Evolutionary conservation across 2,888 invertebrate species (phyloP).

Genomic region (Chirona hameri): DNA sequence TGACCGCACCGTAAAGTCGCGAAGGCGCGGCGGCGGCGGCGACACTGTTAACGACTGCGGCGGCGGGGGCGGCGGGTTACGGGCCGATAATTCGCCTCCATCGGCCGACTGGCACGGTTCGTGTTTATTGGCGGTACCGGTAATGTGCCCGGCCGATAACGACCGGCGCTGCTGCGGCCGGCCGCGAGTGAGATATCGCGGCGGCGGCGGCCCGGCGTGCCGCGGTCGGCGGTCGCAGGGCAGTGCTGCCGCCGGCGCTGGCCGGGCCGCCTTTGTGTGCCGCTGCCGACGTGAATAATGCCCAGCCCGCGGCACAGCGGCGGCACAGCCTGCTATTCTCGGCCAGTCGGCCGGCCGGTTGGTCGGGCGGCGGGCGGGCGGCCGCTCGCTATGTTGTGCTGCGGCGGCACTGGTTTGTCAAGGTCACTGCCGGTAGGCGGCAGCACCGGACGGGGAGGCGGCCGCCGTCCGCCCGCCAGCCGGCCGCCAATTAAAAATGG

Average conservation of each 20-base stretch:
- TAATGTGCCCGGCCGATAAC: too few relatives aligned
- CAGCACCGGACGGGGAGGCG: neutral
- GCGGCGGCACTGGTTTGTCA: neutral
- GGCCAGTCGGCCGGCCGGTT: too few relatives aligned
- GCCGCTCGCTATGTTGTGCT: neutral
- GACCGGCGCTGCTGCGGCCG: too few relatives aligned
- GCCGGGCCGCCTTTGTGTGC: neutral
- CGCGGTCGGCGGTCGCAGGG: neutral
- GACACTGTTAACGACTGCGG: neutral
- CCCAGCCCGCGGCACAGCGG: neutral
- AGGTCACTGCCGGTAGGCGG: constrained; percentile 5
- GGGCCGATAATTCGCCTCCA: neutral
- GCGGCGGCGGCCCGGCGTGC: too few relatives aligned
- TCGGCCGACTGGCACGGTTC: neutral
- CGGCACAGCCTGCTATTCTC: too few relatives aligned
- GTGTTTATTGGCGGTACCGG: neutral
- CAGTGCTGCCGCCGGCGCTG: neutral
- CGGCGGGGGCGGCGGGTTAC: neutral
- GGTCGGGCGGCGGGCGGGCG: neutral
- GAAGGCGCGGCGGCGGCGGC: neutral
- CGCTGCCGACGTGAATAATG: neutral
- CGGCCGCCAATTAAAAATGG: constrained; percentile 3
- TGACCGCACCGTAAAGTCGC: too few relatives aligned
- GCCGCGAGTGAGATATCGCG: neutral
- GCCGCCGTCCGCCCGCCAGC: neutral